These are phyloP conservation scores for Mesocentrotus franciscanus DNA, from an alignment of 53 echinoderm and acorn worm species.

Conservation along the genomic window DNA sequence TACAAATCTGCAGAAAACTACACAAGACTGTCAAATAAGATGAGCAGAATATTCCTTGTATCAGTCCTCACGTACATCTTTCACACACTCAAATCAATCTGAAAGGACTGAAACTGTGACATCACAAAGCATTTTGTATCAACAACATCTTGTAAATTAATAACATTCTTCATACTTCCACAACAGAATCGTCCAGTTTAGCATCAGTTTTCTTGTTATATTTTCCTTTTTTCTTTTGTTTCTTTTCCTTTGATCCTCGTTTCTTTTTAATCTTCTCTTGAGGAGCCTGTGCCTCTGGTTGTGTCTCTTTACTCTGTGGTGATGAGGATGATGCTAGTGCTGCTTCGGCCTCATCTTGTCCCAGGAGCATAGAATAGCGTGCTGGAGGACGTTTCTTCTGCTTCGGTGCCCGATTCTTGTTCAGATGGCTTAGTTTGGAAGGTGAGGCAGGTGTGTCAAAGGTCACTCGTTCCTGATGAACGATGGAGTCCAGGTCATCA, in stretches of 20 bases:
- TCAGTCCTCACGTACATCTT: neutral
- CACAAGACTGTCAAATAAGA: constrained; percentile 1
- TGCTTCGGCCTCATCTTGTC: constrained; percentile 54
- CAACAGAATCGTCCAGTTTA: constrained; percentile 54
- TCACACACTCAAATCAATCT: constrained; percentile 17
- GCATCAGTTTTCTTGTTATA: constrained; percentile 59
- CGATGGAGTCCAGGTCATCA: constrained; percentile 72
- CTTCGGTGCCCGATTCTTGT: constrained; percentile 87
- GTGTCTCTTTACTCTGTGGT: neutral
- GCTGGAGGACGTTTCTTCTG: constrained; percentile 83
- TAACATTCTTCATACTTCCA: constrained; percentile 43
- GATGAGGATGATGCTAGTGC: constrained; percentile 31
- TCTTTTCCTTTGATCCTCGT: constrained; percentile 67
- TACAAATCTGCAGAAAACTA: neutral
- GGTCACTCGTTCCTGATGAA: constrained; percentile 72
- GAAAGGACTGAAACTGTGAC: neutral
- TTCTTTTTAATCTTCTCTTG: constrained; percentile 65
- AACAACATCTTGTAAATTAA: neutral
- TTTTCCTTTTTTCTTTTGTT: constrained; percentile 62
- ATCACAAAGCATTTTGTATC: neutral
- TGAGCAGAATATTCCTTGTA: neutral
- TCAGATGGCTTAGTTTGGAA: constrained; percentile 81
- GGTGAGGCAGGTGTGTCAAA: constrained; percentile 85
- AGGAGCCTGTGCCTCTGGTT: constrained; percentile 21
- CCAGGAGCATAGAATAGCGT: constrained; percentile 70